Base-by-base conservation (phyloP, 1,140 invertebrate genomes). In the Pomacea maculata region DNA sequence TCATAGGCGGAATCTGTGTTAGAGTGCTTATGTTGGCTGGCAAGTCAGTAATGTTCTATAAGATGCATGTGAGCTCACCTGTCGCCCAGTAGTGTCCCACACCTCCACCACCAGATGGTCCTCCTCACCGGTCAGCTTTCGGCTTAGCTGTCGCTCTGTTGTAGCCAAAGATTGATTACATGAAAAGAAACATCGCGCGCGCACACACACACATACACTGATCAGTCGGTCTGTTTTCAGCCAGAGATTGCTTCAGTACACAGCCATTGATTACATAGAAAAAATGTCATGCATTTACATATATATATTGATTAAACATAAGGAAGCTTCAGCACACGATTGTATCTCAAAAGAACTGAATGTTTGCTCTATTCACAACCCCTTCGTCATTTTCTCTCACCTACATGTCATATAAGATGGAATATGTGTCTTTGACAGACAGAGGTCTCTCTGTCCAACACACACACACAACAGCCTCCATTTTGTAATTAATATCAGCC, bases 1-100 rank as follows among this genome's bases (percentile, higher is more conserved):
- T 45, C 34, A 45, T 0, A 45, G 34, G 34, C 34, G 34, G 6
- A 6, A 45, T 45, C 34, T 45, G 6, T 45, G 34, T 0, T 45
- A 45, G 34, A 45, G 25, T 25, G 0, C 25, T 25, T 25, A 45
- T 45, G 34, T 45, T 45, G 3, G 34, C 1, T 45, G 2, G 34
- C 34, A 45, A 4, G 34, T 45, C 0, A 2, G 34, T 45, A 2
- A 1, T 45, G 34, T 45, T 45, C 34, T 45, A 21, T 45, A 63
- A 12, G 55, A 19, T 19, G n/a, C 21, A 75, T 67, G 64, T 29
- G 34, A 19, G 21, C 75, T 55, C 29, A 84, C 83, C 67, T 82
- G 71, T 29, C 83, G 29, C 3, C 81, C 83, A 15, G 78, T 55
- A n/a, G 78, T 72, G 54, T 84, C 73, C 83, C 83, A 84, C 17